These are phyloP conservation scores for Oreonectes daqikongensis DNA, from an alignment of 2,797 vertebrate species.

Conservation along the genomic window DNA sequence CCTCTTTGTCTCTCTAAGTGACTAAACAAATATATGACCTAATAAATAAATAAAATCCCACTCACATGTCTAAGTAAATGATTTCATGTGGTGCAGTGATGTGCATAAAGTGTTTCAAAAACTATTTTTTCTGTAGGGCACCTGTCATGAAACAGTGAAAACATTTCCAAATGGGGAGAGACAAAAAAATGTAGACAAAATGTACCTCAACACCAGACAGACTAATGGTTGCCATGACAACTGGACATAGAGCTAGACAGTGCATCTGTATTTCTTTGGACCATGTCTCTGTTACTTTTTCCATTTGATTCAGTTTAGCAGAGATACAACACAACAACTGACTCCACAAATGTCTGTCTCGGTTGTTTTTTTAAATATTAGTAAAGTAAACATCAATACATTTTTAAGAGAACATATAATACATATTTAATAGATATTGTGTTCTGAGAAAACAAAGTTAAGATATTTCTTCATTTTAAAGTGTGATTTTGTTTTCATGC, in stretches of 20 bases:
- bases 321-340: not conserved
- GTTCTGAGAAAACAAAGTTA: too few species aligned
- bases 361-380: too few species aligned
- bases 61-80: conserved; percentile 45
- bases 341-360: too few species aligned
- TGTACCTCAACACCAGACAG: conserved; percentile 35
- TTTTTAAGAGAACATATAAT: too few species aligned
- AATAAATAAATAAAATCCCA: conserved; percentile 41
- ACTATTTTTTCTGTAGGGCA: not conserved
- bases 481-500: too few species aligned
- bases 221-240: conserved; percentile 47
- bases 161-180: not conserved
- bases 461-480: too few species aligned
- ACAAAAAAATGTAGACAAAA: conserved; percentile 30
- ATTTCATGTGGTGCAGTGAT: conserved; percentile 12
- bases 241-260: conserved; percentile 38
- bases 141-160: not conserved
- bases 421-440: too few species aligned
- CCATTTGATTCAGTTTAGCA: not conserved
- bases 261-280: not conserved
- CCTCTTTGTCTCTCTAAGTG: conserved; percentile 25
- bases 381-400: too few species aligned
- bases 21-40: conserved; percentile 11
- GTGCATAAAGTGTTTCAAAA: not conserved
- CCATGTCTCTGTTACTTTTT: not conserved